Conservation (phyloP, 2,113 vertebrate genomes). For the Phyllostomus discolor region DNA sequence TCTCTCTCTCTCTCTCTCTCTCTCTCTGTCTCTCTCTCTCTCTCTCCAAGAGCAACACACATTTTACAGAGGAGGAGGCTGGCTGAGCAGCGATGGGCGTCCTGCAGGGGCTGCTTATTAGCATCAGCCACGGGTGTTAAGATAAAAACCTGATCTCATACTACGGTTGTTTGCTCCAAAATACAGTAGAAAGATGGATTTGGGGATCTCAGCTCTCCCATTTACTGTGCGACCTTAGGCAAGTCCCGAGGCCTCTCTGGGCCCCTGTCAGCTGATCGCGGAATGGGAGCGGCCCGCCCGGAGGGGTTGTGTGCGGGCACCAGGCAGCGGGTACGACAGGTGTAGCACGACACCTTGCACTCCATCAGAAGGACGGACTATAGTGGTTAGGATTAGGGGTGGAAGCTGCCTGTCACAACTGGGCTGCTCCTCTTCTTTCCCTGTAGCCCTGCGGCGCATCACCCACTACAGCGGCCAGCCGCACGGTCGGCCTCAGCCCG, state of each 20-base stretch:
- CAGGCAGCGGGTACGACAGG: rapidly evolving
- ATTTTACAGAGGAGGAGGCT: background rate
- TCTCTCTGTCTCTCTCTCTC: too few relatives aligned
- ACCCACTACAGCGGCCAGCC: background rate
- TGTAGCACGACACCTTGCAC: background rate
- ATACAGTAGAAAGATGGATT: background rate
- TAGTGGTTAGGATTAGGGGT: rapidly evolving
- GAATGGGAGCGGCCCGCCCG: background rate
- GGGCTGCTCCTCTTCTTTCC: background rate
- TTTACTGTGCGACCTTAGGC: background rate
- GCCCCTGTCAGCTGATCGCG: background rate
- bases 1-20: too few relatives aligned
- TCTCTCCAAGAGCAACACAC: too few relatives aligned
- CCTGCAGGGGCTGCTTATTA: too few relatives aligned
- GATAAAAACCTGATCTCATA: background rate
- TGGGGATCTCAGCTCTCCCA: background rate
- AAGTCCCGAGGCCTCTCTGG: background rate
- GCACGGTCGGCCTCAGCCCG: background rate
- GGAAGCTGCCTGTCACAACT: background rate
- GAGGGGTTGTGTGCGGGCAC: background rate
- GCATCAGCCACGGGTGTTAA: background rate
- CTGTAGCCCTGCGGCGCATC: background rate
- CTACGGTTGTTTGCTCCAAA: background rate
- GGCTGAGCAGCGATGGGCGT: too few relatives aligned
- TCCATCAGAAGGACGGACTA: rapidly evolving